Base-by-base conservation (phyloP, 2,797 vertebrate species). In the Fratercula arctica region DNA sequence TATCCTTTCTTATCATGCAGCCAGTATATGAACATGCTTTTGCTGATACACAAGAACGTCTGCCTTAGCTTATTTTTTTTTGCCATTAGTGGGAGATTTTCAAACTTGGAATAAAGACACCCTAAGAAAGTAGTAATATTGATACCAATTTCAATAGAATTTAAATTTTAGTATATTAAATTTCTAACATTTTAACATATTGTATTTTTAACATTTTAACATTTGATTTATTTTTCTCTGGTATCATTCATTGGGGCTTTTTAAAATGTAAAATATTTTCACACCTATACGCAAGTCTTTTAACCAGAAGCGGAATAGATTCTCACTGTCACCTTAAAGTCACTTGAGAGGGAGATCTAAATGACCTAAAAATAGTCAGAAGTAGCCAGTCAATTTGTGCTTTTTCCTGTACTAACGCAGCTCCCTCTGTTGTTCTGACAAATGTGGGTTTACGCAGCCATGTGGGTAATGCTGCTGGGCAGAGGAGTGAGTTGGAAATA, bases 381-480 rank as follows among this genome's bases (percentile, higher is more conserved):
- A 56, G 13, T n/a, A 53, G 10, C 53, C 33, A 31, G 45, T 23
- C 23, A 64, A 56, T 11, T 56, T 64, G 39, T 50, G 14, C 25
- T 31, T 81, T 64, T 74, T 70, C 15, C 24, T 46, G 2, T 70
- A 17, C 13, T 51, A 43, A 8, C 0, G 0, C 24, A 67, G 25
- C 31, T 87, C 10, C 20, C 54, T 81, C 31, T 64, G 6, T 23
- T 77, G 11, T 20, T 10, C 17, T 72, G 56, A 16, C 4, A 25
- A 53, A 50, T 0, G 1, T 29, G 20, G 56, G 16, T 28, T 57
- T 57, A 14, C 0, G 3, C 39, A 39, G 51, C 59, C 41, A 2
- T 0, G 1, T 54, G 24, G 18, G 17, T 28, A 83, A 14, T n/a
- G 54, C 45, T 87, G 25, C 43, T 59, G 43, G 25, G 31, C 11